Conservation (phyloP, 2,888 invertebrate genomes). For the Agonopterix subpropinquella region DNA sequence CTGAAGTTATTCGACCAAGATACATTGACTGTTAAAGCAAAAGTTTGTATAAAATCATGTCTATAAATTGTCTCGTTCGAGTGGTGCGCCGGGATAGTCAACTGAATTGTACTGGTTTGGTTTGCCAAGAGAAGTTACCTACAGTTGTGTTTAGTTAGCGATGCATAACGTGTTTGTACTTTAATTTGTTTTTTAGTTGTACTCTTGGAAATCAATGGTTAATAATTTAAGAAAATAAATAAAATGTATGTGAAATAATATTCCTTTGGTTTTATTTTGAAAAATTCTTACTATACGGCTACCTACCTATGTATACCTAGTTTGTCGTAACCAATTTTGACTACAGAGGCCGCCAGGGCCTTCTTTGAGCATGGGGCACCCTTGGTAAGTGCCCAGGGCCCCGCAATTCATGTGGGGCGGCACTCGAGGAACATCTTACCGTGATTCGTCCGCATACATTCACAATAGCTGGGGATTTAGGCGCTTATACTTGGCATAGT, state of each 20-base stretch:
- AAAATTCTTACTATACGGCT: too few species aligned
- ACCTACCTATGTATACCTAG: too few species aligned
- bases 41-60: neutral
- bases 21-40: slow-evolving; percentile 12
- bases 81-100: slow-evolving; percentile 72
- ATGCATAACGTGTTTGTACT: slow-evolving; percentile 76
- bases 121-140: slow-evolving; percentile 76
- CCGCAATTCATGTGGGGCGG: too few species aligned
- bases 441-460: too few species aligned
- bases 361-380: too few species aligned
- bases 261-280: slow-evolving; percentile 25
- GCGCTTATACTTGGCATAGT: too few species aligned
- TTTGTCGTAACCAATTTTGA: too few species aligned
- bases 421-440: too few species aligned
- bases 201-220: slow-evolving; percentile 77
- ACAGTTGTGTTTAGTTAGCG: slow-evolving; percentile 74
- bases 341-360: too few species aligned
- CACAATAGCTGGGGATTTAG: too few species aligned
- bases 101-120: slow-evolving; percentile 54
- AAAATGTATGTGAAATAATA: slow-evolving; percentile 73
- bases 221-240: slow-evolving; percentile 76
- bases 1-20: slow-evolving; percentile 60
- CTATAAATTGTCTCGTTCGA: slow-evolving; percentile 43
- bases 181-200: slow-evolving; percentile 76
- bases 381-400: too few species aligned